Evolutionary conservation across 2,113 vertebrate genomes (phyloP).

Genomic region (human): GRCh38 chr4:159827501-159828000

Average conservation of each 20-base stretch:
- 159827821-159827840: neutral
- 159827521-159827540: neutral
- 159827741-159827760: neutral
- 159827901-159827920: neutral
- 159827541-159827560: neutral
- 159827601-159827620: neutral
- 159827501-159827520: neutral
- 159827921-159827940: neutral
- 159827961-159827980: neutral
- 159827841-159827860: neutral
- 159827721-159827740: neutral
- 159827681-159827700: neutral
- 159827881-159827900: neutral
- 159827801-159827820: neutral
- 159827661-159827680: neutral
- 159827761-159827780: neutral
- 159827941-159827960: rapidly evolving
- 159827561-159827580: neutral
- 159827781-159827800: neutral
- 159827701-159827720: neutral
- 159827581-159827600: neutral
- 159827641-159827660: rapidly evolving
- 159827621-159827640: neutral
- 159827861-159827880: neutral
- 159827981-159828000: neutral